Percentiles rank a stretch among this genome's conserved stretches.
Evolutionary conservation across 2,797 vertebrate species (phyloP).

Genomic region (Steatocranus sp.): DNA sequence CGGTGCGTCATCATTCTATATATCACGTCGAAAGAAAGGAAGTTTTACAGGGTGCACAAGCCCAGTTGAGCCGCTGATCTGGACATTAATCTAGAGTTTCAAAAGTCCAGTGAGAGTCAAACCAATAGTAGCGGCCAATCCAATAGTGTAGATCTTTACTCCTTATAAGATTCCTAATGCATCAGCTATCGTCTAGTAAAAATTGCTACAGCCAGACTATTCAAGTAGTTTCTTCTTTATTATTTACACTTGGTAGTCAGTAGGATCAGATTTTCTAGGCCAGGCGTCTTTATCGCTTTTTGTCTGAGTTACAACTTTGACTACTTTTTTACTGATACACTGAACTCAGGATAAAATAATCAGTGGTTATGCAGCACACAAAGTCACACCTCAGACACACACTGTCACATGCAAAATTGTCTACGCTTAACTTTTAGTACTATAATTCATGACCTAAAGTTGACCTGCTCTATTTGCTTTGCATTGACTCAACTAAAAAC

Average conservation of each 20-base stretch:
- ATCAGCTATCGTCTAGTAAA: background rate
- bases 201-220: background rate
- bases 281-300: conserved; percentile 41
- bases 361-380: background rate
- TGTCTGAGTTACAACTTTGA: conserved; percentile 52
- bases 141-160: conserved; percentile 32
- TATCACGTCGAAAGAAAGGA: background rate
- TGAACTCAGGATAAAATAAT: conserved; percentile 7
- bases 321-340: conserved; percentile 31
- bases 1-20: background rate
- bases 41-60: background rate
- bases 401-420: background rate
- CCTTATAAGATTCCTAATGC: conserved; percentile 4
- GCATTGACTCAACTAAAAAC: background rate
- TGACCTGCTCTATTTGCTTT: background rate
- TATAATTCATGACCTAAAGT: background rate
- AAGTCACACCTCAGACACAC: conserved; percentile 10
- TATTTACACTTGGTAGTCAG: conserved; percentile 70
- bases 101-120: conserved; percentile 29
- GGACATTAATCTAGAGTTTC: conserved; percentile 6
- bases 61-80: background rate
- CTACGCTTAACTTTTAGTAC: background rate
- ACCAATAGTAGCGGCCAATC: conserved; percentile 12
- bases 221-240: conserved; percentile 70
- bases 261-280: conserved; percentile 71